These are phyloP conservation scores for Ursus arctos DNA, from an alignment of 2,113 vertebrate species.

Conservation along the genomic window DNA sequence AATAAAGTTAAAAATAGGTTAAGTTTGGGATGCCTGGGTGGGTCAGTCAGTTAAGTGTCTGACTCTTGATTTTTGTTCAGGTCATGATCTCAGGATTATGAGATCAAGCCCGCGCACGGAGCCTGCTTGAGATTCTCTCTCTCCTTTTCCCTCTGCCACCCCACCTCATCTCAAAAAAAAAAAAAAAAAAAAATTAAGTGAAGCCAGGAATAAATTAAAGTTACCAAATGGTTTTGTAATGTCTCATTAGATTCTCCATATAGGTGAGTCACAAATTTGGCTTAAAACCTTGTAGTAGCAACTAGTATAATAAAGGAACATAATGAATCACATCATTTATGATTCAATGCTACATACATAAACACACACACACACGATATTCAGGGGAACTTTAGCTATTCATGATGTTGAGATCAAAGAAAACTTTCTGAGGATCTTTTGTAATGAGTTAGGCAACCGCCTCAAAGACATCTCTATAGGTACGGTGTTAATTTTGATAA, in stretches of 20 bases:
- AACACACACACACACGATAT: neutral
- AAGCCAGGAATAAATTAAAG: neutral
- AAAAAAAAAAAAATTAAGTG: neutral
- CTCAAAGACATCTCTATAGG: neutral
- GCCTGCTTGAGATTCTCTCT: neutral
- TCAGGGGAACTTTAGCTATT: neutral
- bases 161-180: neutral
- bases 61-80: neutral
- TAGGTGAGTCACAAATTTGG: neutral
- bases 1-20: neutral
- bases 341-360: neutral
- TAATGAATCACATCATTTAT: neutral
- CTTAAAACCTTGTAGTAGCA: neutral
- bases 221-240: neutral
- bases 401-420: neutral
- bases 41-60: neutral
- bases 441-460: neutral
- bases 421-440: neutral
- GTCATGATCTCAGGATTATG: neutral
- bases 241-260: neutral
- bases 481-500: neutral
- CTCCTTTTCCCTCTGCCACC: neutral
- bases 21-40: neutral
- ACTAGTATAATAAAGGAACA: neutral
- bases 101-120: neutral